These are phyloP conservation scores for Caerostris darwini DNA, from an alignment of 1,140 invertebrate genomes.

Conservation along the genomic window DNA sequence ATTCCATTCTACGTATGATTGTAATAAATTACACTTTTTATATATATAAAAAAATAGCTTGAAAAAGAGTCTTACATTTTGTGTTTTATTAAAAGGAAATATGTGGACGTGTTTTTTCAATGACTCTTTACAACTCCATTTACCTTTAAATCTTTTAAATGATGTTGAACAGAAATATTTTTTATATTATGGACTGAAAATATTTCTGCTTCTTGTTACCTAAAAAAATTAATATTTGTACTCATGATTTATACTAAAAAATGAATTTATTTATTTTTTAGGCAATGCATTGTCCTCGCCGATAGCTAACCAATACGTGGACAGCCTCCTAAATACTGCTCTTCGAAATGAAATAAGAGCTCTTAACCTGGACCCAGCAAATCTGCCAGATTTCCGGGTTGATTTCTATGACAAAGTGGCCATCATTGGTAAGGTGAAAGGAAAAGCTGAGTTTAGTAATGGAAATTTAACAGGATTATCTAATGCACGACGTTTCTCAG, in stretches of 20 bases:
- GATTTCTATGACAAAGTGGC: slow-evolving; percentile 70
- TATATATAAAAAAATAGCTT: too few relatives aligned
- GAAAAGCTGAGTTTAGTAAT: slow-evolving; percentile 51
- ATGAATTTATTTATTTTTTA: slow-evolving; percentile 14
- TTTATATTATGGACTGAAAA: too few relatives aligned
- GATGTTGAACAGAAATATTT: too few relatives aligned
- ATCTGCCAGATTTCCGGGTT: slow-evolving; percentile 39
- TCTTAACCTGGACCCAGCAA: slow-evolving; percentile 52
- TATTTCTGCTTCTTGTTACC: too few relatives aligned
- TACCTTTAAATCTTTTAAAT: too few relatives aligned
- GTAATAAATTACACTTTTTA: too few relatives aligned
- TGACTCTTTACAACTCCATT: too few relatives aligned
- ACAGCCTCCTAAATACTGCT: slow-evolving; percentile 65
- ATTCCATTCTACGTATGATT: too few relatives aligned
- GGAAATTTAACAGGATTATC: slow-evolving; percentile 61
- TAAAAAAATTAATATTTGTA: neutral
- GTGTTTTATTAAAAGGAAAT: too few relatives aligned
- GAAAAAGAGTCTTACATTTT: too few relatives aligned
- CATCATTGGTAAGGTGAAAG: slow-evolving; percentile 74
- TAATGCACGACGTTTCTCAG: neutral
- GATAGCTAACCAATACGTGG: slow-evolving; percentile 68
- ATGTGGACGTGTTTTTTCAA: too few relatives aligned
- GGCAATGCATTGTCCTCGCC: slow-evolving; percentile 59
- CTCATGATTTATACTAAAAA: neutral
- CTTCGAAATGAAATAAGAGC: slow-evolving; percentile 59